phyloP scores from a whole-genome alignment of 2,113 vertebrate genomes.

The Copsychus sechellarum region DNA sequence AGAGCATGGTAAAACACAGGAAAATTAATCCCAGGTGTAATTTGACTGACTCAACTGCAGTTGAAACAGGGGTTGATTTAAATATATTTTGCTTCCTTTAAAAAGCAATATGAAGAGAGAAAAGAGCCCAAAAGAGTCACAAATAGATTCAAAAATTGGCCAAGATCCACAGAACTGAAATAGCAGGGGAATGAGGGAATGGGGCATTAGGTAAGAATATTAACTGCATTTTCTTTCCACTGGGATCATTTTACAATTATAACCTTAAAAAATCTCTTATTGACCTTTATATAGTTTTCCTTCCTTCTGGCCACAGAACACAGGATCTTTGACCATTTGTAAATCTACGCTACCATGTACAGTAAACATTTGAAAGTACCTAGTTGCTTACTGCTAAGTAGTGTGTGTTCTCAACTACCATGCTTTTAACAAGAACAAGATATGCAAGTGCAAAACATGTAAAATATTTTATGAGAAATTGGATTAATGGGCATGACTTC shows the following conservation, averaged over 20 bases:
- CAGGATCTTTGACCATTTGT: background rate
- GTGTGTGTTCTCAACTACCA: background rate
- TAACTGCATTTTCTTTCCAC: conserved; percentile 14
- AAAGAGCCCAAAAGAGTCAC: background rate
- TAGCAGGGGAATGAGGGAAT: background rate
- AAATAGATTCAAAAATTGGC: background rate
- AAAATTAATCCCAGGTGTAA: background rate
- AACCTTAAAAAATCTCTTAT: conserved; percentile 23
- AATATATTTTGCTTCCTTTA: background rate
- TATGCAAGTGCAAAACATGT: background rate
- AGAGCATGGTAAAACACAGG: background rate
- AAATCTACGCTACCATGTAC: background rate
- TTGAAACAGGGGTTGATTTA: background rate
- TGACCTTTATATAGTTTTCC: conserved; percentile 3
- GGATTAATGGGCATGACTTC: background rate
- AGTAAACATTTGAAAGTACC: background rate
- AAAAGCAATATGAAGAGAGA: background rate
- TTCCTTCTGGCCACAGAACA: background rate
- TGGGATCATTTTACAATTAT: conserved; percentile 30
- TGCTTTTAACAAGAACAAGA: background rate
- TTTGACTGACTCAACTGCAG: background rate
- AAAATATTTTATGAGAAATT: background rate
- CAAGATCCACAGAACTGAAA: background rate
- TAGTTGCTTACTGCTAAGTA: background rate
- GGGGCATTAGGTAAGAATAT: background rate